Conservation (phyloP, 2,797 vertebrate genomes). For the Phoebastria nigripes region DNA sequence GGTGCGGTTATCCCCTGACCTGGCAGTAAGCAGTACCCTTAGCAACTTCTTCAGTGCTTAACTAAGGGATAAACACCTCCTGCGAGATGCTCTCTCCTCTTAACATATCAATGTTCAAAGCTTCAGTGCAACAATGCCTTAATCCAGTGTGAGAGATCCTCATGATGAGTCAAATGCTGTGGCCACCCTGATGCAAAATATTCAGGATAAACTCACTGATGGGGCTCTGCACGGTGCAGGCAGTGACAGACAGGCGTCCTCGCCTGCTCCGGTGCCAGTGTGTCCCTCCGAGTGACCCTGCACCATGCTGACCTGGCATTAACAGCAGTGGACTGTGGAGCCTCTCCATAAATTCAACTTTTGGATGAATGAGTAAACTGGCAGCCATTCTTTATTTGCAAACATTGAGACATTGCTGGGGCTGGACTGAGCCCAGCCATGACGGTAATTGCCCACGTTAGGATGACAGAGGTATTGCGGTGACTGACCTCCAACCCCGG, state of each 20-base stretch:
- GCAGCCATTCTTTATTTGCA: background rate
- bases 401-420: background rate
- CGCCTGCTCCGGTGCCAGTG: fast-evolving
- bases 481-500: background rate
- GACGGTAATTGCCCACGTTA: background rate
- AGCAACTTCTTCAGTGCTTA: background rate
- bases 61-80: background rate
- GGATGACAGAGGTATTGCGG: background rate
- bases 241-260: fast-evolving
- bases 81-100: background rate
- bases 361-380: background rate
- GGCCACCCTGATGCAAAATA: background rate
- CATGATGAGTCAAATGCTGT: background rate
- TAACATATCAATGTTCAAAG: background rate
- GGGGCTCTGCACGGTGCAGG: background rate
- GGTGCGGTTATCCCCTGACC: background rate
- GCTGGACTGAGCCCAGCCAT: background rate
- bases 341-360: background rate
- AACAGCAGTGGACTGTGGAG: background rate
- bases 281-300: background rate
- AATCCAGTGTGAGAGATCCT: background rate
- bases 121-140: background rate
- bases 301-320: fast-evolving
- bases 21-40: background rate
- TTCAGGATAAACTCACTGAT: background rate